Evolutionary conservation across 30 jellyfish, hydroid and myxozoan species (phyloP).

Genomic region (Turritopsis dohrnii): DNA sequence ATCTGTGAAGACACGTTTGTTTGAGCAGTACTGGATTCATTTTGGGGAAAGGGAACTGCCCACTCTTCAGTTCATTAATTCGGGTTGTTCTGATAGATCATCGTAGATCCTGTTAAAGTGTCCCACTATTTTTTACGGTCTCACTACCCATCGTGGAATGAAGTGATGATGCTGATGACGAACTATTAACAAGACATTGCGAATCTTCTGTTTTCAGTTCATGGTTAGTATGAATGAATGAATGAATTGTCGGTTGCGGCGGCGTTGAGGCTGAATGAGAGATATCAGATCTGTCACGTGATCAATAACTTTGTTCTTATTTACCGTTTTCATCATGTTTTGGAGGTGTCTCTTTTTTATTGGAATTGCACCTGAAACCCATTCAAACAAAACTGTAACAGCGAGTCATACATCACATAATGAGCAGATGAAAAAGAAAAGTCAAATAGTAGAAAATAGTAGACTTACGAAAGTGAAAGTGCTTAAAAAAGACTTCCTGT

Average conservation of each 20-base stretch:
- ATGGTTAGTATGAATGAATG: too few species aligned
- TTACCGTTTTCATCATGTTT: not conserved
- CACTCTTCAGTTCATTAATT: not conserved
- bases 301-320: not conserved
- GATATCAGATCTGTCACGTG: not conserved
- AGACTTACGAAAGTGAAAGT: too few species aligned
- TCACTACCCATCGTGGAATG: not conserved
- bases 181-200: not conserved
- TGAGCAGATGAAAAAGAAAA: not conserved
- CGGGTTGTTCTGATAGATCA: not conserved
- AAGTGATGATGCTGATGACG: not conserved
- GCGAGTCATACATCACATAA: too few species aligned
- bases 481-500: too few species aligned
- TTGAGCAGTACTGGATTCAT: not conserved
- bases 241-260: not conserved
- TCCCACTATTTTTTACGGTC: not conserved
- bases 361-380: constrained; percentile 21
- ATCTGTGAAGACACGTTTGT: not conserved
- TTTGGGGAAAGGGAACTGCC: not conserved
- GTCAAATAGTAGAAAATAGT: not conserved
- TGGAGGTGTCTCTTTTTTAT: constrained; percentile 10
- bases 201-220: not conserved
- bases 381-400: not conserved
- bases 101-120: not conserved
- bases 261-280: not conserved